Percentiles rank a stretch among this genome's conserved stretches.
phyloP scores from a whole-genome alignment of 2,888 invertebrate species.

The Neria commutata region DNA sequence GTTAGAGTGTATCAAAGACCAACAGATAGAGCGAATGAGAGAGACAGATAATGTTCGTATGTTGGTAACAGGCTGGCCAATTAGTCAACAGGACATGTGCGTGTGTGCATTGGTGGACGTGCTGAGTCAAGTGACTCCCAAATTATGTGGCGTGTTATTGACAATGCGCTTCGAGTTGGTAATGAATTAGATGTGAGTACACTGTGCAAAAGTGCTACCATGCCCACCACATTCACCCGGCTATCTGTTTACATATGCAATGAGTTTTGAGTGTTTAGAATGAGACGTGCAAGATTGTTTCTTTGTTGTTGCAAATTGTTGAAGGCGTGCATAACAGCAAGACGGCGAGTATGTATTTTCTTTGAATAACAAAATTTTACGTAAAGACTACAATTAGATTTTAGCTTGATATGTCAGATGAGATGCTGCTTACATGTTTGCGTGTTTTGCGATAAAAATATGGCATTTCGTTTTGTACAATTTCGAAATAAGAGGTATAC shows the following conservation, averaged over 20 bases:
- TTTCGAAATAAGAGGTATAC: neutral
- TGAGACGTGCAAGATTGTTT: slow-evolving; percentile 11
- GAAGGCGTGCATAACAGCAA: slow-evolving; percentile 28
- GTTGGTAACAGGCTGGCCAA: too few species aligned
- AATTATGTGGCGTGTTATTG: neutral
- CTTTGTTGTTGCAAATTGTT: too few species aligned
- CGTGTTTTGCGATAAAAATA: slow-evolving; percentile 18
- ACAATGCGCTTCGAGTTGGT: neutral
- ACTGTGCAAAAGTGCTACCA: neutral
- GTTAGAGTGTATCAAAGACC: too few species aligned
- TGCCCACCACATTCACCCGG: slow-evolving; percentile 1
- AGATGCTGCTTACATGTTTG: slow-evolving; percentile 43
- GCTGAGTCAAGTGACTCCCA: neutral
- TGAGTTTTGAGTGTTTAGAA: slow-evolving; percentile 23
- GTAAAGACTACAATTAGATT: too few species aligned
- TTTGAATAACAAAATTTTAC: neutral
- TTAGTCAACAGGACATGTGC: neutral
- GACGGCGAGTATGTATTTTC: slow-evolving; percentile 25
- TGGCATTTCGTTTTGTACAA: neutral
- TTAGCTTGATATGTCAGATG: neutral
- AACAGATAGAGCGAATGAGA: neutral
- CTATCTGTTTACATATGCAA: slow-evolving; percentile 19
- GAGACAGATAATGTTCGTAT: neutral
- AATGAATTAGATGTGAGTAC: too few species aligned
- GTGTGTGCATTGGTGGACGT: neutral